Evolutionary conservation across 2,113 vertebrate species (phyloP).

Genomic region (Emberiza fucata): DNA sequence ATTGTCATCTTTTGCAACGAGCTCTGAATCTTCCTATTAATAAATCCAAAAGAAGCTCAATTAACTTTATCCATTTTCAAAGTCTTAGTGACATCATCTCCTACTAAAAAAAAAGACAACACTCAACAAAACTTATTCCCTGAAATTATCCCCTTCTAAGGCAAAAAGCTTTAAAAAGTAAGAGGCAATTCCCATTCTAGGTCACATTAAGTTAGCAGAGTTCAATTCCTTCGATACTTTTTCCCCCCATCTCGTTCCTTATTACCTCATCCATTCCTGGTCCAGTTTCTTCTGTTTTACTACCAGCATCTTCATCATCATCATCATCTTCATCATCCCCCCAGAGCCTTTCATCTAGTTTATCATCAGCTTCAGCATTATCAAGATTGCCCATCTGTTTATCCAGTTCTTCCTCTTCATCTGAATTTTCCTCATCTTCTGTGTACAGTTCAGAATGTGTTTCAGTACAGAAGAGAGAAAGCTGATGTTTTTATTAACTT

Average conservation of each 20-base stretch:
- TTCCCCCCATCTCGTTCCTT: neutral
- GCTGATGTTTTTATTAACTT: neutral
- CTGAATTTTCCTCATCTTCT: slow-evolving; percentile 83
- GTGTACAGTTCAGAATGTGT: slow-evolving; percentile 6
- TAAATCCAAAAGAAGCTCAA: neutral
- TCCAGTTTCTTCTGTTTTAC: slow-evolving; percentile 88
- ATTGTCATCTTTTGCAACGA: slow-evolving; percentile 94
- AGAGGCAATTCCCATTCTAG: neutral
- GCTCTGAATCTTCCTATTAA: slow-evolving; percentile 84
- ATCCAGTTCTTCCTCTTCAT: slow-evolving; percentile 87
- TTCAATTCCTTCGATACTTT: neutral
- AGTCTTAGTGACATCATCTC: neutral
- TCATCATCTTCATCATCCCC: slow-evolving; percentile 81
- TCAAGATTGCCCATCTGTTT: slow-evolving; percentile 95
- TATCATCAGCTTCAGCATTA: slow-evolving; percentile 85
- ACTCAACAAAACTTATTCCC: neutral
- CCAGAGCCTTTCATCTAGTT: slow-evolving; percentile 96
- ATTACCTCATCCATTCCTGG: slow-evolving; percentile 94
- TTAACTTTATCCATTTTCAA: neutral
- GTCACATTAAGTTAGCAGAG: neutral
- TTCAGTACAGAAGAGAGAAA: neutral
- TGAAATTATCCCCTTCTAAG: neutral
- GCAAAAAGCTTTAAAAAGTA: neutral
- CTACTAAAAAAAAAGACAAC: neutral
- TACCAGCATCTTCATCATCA: slow-evolving; percentile 72